A percentile compares a stretch with the other conserved stretches of the same genome.
phyloP scores from a whole-genome alignment of 1,140 invertebrate species.

The Formica exsecta region DNA sequence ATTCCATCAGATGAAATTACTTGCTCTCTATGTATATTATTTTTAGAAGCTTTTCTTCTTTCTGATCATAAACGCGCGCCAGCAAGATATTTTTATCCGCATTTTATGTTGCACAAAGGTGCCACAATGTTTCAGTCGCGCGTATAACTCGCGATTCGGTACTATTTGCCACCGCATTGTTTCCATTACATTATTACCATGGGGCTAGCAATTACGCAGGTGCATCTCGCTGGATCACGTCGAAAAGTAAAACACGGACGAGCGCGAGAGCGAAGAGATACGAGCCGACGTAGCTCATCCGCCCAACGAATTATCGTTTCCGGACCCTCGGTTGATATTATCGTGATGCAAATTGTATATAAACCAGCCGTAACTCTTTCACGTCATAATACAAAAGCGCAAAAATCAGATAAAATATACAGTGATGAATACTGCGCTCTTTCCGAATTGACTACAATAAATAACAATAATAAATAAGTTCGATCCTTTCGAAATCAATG shows the following conservation, averaged over 20 bases:
- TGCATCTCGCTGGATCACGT: constrained; percentile 49
- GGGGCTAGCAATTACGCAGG: constrained; percentile 53
- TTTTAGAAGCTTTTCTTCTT: neutral
- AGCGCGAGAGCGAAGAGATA: constrained; percentile 57
- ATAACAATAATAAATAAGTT: constrained; percentile 58
- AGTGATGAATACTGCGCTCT: constrained; percentile 40
- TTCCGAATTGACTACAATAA: constrained; percentile 47
- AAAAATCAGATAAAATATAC: constrained; percentile 61
- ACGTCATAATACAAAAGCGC: constrained; percentile 48
- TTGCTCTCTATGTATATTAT: neutral
- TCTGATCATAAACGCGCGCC: neutral
- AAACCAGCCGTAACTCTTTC: constrained; percentile 64
- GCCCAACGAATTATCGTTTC: constrained; percentile 73
- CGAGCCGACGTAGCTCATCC: constrained; percentile 70
- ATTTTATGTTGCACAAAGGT: constrained; percentile 2
- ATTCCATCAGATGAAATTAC: neutral
- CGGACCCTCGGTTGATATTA: constrained; percentile 73
- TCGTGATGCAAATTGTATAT: constrained; percentile 72
- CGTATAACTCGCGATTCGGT: constrained; percentile 24
- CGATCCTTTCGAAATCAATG: constrained; percentile 38
- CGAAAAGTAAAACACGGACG: constrained; percentile 49
- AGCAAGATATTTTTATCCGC: neutral
- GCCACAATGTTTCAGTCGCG: neutral
- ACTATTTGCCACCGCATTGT: constrained; percentile 51
- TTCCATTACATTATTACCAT: constrained; percentile 59